Conservation (phyloP, 2,113 vertebrate species). For the Xenopus borealis region DNA sequence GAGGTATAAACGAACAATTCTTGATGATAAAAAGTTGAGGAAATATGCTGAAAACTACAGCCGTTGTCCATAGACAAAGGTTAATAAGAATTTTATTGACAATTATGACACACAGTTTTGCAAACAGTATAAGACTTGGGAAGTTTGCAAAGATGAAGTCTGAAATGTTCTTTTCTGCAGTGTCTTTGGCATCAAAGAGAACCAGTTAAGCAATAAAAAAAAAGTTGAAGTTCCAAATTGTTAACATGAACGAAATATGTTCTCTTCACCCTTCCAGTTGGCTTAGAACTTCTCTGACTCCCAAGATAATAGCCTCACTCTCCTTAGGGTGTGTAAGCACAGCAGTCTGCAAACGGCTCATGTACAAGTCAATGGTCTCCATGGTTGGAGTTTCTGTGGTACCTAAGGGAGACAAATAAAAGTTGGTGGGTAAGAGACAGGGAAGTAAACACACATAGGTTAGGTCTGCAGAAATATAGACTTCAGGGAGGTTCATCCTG, state of each 20-base stretch:
- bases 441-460: no score
- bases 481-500: no score
- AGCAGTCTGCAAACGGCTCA: conserved; percentile 93
- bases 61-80: neutral
- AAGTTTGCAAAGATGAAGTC: neutral
- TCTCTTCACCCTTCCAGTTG: conserved; percentile 59
- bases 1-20: no score
- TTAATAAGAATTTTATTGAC: conserved; percentile 5
- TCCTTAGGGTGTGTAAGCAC: conserved; percentile 90
- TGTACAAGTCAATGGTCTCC: conserved; percentile 93
- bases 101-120: conserved; percentile 5
- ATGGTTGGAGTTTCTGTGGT: conserved; percentile 87
- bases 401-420: conserved; percentile 60
- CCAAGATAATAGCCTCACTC: conserved; percentile 86
- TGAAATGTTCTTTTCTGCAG: neutral
- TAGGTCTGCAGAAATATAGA: no score
- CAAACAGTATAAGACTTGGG: neutral
- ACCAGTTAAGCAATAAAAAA: neutral
- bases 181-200: neutral
- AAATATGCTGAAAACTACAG: no score
- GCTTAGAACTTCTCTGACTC: conserved; percentile 88
- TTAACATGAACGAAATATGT: neutral
- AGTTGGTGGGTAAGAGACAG: no score
- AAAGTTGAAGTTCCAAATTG: neutral
- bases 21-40: no score